Evolutionary conservation across 2,797 vertebrate species (phyloP).

Genomic region (Macropus fuliginosus): DNA sequence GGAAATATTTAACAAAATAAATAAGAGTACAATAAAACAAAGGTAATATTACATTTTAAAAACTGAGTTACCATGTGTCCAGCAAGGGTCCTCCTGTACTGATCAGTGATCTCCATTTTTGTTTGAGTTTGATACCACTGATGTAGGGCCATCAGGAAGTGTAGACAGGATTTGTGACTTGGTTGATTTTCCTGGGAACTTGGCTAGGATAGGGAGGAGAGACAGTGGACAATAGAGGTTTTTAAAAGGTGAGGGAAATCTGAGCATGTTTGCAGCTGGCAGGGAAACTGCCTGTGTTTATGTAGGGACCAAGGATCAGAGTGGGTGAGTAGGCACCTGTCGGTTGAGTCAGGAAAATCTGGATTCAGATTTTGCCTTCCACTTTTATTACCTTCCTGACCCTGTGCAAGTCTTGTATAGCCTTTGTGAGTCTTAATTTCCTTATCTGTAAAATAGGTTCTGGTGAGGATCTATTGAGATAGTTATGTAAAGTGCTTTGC

Average conservation of each 20-base stretch:
- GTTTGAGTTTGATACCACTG: neutral
- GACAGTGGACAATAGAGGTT: neutral
- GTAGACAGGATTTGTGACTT: neutral
- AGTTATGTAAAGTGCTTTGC: neutral
- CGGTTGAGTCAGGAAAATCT: neutral
- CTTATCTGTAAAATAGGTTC: neutral
- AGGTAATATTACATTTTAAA: neutral
- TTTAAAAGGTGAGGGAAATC: conserved; percentile 5
- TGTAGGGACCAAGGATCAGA: conserved; percentile 26
- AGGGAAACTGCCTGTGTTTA: conserved; percentile 9
- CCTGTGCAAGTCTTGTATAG: too few species aligned
- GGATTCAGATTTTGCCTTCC: neutral
- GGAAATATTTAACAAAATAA: neutral
- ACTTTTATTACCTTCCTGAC: neutral
- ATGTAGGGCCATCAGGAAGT: neutral
- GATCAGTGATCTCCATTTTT: neutral
- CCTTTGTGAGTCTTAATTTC: neutral
- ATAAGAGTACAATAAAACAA: neutral
- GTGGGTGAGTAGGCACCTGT: neutral
- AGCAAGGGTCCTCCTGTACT: neutral
- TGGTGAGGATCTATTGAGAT: neutral
- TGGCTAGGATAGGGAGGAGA: neutral
- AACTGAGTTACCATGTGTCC: neutral
- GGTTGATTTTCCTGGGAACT: neutral
- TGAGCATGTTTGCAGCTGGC: neutral